Percentiles rank a stretch among this genome's conserved stretches.
phyloP scores from a whole-genome alignment of 1,140 invertebrate species.

The Venturia canescens region DNA sequence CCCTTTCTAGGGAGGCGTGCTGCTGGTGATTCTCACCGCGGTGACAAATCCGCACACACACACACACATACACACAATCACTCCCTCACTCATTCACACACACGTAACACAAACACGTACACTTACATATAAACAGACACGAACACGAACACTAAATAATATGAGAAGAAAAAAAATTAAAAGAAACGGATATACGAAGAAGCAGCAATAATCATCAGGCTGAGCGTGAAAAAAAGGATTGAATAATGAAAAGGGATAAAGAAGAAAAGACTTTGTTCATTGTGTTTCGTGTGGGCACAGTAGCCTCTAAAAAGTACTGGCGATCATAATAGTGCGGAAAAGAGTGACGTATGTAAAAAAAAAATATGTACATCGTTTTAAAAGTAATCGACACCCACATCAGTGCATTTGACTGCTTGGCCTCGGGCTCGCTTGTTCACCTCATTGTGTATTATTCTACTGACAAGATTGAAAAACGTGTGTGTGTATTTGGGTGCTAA shows the following conservation, averaged over 20 bases:
- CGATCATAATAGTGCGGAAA: neutral
- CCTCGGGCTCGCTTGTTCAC: neutral
- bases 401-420: neutral
- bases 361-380: neutral
- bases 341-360: neutral
- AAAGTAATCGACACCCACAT: constrained; percentile 5
- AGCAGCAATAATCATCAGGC: neutral
- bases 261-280: neutral
- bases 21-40: constrained; percentile 43
- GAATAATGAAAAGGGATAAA: neutral
- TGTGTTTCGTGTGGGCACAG: neutral
- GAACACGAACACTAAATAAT: neutral
- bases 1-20: constrained; percentile 61
- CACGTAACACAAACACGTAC: neutral
- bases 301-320: neutral
- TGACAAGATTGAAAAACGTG: neutral
- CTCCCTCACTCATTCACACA: too few species aligned
- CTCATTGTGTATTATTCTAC: neutral
- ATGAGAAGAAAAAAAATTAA: neutral
- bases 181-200: neutral
- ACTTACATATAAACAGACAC: neutral
- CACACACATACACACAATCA: neutral
- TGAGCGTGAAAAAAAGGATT: too few species aligned
- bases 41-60: constrained; percentile 56
- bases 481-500: neutral